These are phyloP conservation scores for Gadopsis bispinosus DNA, from an alignment of 2,797 vertebrate species.

Conservation along the genomic window DNA sequence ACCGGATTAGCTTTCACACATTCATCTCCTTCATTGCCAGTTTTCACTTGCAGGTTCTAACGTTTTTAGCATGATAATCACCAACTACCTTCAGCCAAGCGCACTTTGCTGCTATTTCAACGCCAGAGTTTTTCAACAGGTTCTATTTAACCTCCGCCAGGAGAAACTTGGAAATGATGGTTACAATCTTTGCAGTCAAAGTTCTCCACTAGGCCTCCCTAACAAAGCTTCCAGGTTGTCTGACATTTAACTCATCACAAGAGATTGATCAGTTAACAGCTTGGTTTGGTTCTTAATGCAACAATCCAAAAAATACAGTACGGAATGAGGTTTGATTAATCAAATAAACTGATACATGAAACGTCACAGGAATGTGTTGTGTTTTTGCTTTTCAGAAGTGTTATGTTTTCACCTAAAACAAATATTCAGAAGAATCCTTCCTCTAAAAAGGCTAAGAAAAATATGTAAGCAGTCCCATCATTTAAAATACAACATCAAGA, in stretches of 20 bases:
- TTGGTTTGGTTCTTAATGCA: background rate
- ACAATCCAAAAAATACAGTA: background rate
- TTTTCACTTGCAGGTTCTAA: background rate
- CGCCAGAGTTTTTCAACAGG: background rate
- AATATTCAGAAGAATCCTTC: conserved; percentile 77
- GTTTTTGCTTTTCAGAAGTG: conserved; percentile 75
- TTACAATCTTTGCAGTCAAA: conserved; percentile 16
- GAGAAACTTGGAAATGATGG: background rate
- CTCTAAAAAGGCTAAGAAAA: conserved; percentile 68
- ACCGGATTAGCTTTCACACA: too few species aligned
- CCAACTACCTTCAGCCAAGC: background rate
- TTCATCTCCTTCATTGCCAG: background rate
- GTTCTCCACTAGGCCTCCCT: background rate
- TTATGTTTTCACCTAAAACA: conserved; percentile 88
- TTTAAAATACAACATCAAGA: background rate
- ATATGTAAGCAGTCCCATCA: conserved; percentile 71
- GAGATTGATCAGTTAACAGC: background rate
- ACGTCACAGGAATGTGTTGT: background rate
- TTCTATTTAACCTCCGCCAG: background rate
- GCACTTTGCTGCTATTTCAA: background rate
- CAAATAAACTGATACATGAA: background rate
- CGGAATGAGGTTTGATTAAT: background rate
- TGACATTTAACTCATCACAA: conserved; percentile 4
- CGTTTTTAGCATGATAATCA: background rate
- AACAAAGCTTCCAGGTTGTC: background rate